These are phyloP conservation scores for Proteles cristata DNA, from an alignment of 2,113 vertebrate genomes.

Conservation along the genomic window DNA sequence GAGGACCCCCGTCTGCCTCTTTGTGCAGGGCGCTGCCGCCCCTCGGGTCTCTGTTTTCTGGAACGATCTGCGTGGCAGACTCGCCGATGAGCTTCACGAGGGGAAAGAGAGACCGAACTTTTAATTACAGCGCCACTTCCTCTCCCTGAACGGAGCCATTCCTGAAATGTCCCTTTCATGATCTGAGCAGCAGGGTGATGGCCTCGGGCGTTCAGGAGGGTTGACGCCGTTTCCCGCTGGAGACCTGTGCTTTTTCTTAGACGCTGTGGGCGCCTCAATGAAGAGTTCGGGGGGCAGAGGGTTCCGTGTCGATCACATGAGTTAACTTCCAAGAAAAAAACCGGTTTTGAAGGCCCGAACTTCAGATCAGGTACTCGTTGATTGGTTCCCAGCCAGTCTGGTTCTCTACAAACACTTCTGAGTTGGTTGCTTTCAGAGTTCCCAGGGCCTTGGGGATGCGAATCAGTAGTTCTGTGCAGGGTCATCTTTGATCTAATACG, in stretches of 20 bases:
- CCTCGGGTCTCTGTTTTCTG: conserved; percentile 72
- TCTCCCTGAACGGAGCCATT: not conserved
- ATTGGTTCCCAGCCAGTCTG: not conserved
- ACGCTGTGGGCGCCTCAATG: not conserved
- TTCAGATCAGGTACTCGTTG: not conserved
- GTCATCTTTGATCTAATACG: conserved; percentile 73
- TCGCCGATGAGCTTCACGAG: not conserved
- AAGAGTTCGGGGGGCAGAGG: not conserved
- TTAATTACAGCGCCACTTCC: not conserved
- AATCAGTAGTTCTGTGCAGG: not conserved
- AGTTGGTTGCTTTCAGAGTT: not conserved
- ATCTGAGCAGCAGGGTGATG: rapidly evolving
- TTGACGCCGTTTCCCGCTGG: not conserved
- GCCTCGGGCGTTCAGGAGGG: not conserved
- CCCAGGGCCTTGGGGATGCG: no score
- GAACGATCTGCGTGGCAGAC: conserved; percentile 72
- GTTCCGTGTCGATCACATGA: not conserved
- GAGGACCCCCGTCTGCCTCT: conserved; percentile 62
- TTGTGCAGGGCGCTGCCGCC: conserved; percentile 76
- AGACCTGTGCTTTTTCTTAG: not conserved
- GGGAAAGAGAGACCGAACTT: not conserved
- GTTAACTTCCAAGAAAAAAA: not conserved
- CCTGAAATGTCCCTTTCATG: not conserved
- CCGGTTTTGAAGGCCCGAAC: not conserved
- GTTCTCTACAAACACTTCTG: not conserved